Base-by-base conservation (phyloP, 2,113 vertebrate species). In the Dasyprocta punctata region DNA sequence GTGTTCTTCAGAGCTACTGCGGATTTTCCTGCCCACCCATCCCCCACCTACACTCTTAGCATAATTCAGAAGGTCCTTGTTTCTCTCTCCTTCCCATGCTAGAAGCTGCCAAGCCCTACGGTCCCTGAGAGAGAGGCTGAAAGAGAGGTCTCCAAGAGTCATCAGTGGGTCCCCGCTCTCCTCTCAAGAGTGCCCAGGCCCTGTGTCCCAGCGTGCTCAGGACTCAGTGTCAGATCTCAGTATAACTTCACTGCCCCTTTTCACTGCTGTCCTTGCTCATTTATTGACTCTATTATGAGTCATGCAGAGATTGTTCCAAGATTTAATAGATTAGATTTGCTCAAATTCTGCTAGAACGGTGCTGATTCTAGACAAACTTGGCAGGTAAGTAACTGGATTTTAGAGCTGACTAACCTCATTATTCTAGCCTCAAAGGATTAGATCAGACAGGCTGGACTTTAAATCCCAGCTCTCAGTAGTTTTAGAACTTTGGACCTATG, bases 381-480 rank as follows among this genome's bases (percentile, higher is more conserved):
- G 24, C 17, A 92, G 11, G 17, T 26, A 71, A 38, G 3, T 60
- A 65, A 91, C 85, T 80, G 81, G 38, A 49, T 75, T 95, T 93
- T 82, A 92, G 63, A 95, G 69, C 10, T 81, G 28, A 41, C 75
- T 81, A 52, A 92, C 65, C 58, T 80, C 44, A 54, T 58, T 96
- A 58, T 75, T 33, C 44, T 86, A 90, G 41, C 84, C 47, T 78
- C 84, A 60, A 12, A 89, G 36, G 90, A 47, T 63, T 24, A 84
- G 54, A 30, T 52, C 52, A 63, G 44, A 61, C n/a, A 54, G 19
- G 24, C n/a, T 82, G 19, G 11, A 13, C 77, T 77, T 89, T 44
- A 20, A 33, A 60, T 33, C 24, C n/a, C 73, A 38, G 49, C 61
- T 33, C 67, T 75, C 86, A 67, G 1, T 78, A 33, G 28, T 20